These are phyloP conservation scores for Caerostris darwini DNA, from an alignment of 1,140 invertebrate species.

Conservation along the genomic window DNA sequence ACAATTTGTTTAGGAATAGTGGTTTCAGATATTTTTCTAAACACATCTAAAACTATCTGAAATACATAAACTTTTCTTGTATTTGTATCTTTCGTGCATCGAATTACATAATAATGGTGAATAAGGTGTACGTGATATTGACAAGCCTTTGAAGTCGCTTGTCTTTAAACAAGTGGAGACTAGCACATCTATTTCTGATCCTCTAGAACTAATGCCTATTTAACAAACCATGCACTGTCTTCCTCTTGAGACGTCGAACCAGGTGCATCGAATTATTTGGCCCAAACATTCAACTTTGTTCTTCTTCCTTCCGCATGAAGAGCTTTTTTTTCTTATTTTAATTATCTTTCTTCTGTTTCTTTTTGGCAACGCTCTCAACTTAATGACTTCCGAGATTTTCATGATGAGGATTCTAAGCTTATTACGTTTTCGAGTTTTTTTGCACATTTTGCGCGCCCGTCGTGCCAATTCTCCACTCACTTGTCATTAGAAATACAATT, in stretches of 20 bases:
- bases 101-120: background rate
- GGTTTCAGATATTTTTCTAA: too few species aligned
- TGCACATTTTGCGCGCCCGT: background rate
- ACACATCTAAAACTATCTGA: too few species aligned
- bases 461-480: background rate
- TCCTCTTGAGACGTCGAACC: slow-evolving; percentile 32
- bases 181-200: background rate
- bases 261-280: slow-evolving; percentile 24
- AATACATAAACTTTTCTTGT: too few species aligned
- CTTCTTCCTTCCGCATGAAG: background rate
- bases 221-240: slow-evolving; percentile 29
- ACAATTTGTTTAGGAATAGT: too few species aligned
- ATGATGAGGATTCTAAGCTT: slow-evolving; percentile 1
- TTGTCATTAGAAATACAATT: background rate
- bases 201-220: background rate
- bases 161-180: background rate
- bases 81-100: background rate
- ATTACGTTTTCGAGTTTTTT: slow-evolving; percentile 12
- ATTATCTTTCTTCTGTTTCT: slow-evolving; percentile 42
- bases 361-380: slow-evolving; percentile 45
- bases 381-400: slow-evolving; percentile 41
- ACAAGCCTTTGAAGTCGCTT: background rate
- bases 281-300: background rate
- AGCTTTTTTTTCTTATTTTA: background rate
- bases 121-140: background rate